A percentile compares a stretch with the other conserved stretches of the same genome.
Conservation (phyloP, 1,140 invertebrate species). For the Drosophila albomicans region DNA sequence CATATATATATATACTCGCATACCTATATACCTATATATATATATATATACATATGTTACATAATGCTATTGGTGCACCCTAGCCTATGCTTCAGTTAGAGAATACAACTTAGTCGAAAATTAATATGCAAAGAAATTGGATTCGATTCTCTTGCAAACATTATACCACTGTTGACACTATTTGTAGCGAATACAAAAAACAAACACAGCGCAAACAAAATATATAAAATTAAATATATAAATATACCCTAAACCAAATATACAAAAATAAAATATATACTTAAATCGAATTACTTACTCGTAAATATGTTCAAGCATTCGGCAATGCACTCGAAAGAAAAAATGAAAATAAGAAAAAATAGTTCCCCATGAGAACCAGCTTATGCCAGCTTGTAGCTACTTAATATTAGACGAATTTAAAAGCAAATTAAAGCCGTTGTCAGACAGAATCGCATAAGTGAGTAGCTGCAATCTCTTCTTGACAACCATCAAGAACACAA, state of each 20-base stretch:
- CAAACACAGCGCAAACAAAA: slow-evolving; percentile 18
- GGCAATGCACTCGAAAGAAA: slow-evolving; percentile 47
- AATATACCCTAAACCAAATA: slow-evolving; percentile 52
- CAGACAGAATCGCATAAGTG: slow-evolving; percentile 26
- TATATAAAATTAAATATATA: slow-evolving; percentile 25
- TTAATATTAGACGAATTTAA: slow-evolving; percentile 80
- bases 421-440: slow-evolving; percentile 46
- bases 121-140: slow-evolving; percentile 47
- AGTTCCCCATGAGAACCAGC: slow-evolving; percentile 58
- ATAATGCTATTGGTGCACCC: slow-evolving; percentile 62
- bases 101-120: slow-evolving; percentile 42
- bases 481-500: background rate
- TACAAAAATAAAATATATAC: slow-evolving; percentile 45
- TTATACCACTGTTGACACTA: slow-evolving; percentile 76
- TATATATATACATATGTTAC: slow-evolving; percentile 41
- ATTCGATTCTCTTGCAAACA: slow-evolving; percentile 59
- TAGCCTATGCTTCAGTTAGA: slow-evolving; percentile 74
- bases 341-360: slow-evolving; percentile 20
- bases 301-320: slow-evolving; percentile 53
- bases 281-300: slow-evolving; percentile 39
- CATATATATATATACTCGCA: slow-evolving; percentile 20
- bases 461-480: slow-evolving; percentile 12
- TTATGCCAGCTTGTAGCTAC: slow-evolving; percentile 66
- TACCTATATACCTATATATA: slow-evolving; percentile 49
- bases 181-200: slow-evolving; percentile 38